Percentiles rank a stretch among this genome's conserved stretches.
phyloP scores from a whole-genome alignment of 2,888 invertebrate species.

The Zonitis immaculata region DNA sequence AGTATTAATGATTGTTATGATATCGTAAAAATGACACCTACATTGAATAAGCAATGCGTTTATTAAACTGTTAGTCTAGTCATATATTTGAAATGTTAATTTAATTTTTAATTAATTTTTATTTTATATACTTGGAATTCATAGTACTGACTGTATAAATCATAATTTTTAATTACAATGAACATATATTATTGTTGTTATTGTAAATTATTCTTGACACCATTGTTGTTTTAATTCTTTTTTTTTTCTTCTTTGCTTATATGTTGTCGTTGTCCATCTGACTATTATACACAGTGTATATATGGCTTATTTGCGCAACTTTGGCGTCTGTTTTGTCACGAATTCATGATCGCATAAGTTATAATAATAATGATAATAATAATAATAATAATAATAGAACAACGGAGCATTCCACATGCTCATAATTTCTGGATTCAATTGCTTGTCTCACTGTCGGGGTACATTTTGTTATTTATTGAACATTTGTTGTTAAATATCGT shows the following conservation, averaged over 20 bases:
- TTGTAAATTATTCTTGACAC: background rate
- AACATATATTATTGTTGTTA: background rate
- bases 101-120: conserved; percentile 1
- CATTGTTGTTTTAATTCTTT: background rate
- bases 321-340: conserved; percentile 38
- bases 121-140: too few relatives aligned
- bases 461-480: conserved; percentile 30
- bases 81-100: background rate
- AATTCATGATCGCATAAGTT: conserved; percentile 38
- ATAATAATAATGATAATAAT: too few relatives aligned
- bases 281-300: background rate
- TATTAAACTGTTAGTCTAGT: background rate
- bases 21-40: background rate
- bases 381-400: too few relatives aligned
- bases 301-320: conserved; percentile 33
- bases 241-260: background rate
- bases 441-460: conserved; percentile 33
- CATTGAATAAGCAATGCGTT: background rate
- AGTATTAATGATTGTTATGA: too few relatives aligned
- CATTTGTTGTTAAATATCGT: conserved; percentile 21
- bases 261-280: background rate
- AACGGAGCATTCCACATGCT: conserved; percentile 30
- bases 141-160: background rate
- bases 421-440: conserved; percentile 37
- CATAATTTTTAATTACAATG: background rate